A percentile compares a stretch with the other conserved stretches of the same genome.
These are phyloP conservation scores for Halictus rubicundus DNA, from an alignment of 1,140 invertebrate species.

Conservation along the genomic window DNA sequence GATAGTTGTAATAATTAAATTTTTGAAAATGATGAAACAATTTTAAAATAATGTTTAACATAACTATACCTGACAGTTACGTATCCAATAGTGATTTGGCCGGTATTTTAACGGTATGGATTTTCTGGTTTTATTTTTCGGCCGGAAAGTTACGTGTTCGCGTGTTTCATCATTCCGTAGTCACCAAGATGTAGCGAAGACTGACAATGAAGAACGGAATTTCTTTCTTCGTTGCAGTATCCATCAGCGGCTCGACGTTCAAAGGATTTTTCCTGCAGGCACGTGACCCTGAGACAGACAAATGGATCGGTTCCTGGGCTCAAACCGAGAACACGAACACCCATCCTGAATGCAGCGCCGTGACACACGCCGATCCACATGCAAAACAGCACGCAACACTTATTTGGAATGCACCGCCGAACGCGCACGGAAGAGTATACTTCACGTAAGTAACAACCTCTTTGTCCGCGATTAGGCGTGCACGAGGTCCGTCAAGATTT, in stretches of 20 bases:
- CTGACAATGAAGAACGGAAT: background rate
- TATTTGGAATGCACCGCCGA: conserved; percentile 87
- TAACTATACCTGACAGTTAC: no score
- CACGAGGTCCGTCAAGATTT: no score
- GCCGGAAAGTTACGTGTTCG: no score
- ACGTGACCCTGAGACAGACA: conserved; percentile 84
- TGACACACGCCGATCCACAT: conserved; percentile 89
- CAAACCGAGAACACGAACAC: conserved; percentile 86
- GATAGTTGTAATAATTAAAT: no score
- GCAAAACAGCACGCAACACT: conserved; percentile 87
- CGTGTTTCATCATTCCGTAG: background rate
- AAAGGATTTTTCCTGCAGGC: conserved; percentile 91
- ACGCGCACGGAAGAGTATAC: conserved; percentile 85
- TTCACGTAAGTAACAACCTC: conserved; percentile 85
- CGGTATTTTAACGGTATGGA: no score
- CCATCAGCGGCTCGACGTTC: conserved; percentile 83
- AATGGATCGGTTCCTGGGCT: conserved; percentile 88
- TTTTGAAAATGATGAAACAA: no score
- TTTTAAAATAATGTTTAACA: no score
- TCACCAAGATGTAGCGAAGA: background rate
- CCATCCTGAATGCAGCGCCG: conserved; percentile 88
- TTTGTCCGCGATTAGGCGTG: background rate
- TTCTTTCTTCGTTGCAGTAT: conserved; percentile 78
- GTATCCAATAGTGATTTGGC: no score
- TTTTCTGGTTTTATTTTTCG: no score